A percentile compares a stretch with the other conserved stretches of the same genome.
These are phyloP conservation scores for Alouatta palliata DNA, from an alignment of 2,113 vertebrate species.

Conservation along the genomic window DNA sequence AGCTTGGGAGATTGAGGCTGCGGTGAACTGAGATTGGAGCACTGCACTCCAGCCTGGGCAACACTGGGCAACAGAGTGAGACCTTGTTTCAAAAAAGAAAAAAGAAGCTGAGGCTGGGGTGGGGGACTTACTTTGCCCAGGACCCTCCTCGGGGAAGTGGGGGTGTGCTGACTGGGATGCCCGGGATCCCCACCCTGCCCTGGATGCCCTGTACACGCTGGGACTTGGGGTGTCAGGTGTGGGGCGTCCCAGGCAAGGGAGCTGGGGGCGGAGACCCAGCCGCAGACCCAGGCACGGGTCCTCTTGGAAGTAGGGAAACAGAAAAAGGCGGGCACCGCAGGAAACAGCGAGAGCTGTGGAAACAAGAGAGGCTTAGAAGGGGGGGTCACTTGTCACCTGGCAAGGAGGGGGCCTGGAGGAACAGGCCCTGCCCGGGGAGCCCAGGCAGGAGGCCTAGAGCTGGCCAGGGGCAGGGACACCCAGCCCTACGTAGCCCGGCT, in stretches of 20 bases:
- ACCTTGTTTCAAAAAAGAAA: no score
- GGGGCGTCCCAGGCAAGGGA: neutral
- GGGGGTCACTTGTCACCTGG: neutral
- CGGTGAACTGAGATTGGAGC: no score
- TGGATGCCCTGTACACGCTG: rapidly evolving
- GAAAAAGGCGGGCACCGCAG: neutral
- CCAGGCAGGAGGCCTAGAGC: neutral
- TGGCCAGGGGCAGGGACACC: neutral
- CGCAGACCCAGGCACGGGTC: rapidly evolving
- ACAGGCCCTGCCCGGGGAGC: neutral
- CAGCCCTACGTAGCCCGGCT: no score
- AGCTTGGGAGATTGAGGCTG: no score
- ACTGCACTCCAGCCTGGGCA: no score
- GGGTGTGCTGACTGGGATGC: neutral
- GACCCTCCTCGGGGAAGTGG: neutral
- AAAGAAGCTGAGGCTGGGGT: neutral
- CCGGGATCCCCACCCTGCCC: neutral
- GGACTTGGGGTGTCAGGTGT: rapidly evolving
- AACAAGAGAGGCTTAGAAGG: neutral
- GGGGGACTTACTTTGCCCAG: neutral
- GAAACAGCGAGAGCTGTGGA: rapidly evolving
- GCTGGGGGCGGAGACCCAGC: neutral
- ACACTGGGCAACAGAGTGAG: no score
- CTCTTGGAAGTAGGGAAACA: neutral
- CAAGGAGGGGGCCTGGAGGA: rapidly evolving